These are phyloP conservation scores for Pungitius pungitius DNA, from an alignment of 2,113 vertebrate genomes.

Conservation along the genomic window DNA sequence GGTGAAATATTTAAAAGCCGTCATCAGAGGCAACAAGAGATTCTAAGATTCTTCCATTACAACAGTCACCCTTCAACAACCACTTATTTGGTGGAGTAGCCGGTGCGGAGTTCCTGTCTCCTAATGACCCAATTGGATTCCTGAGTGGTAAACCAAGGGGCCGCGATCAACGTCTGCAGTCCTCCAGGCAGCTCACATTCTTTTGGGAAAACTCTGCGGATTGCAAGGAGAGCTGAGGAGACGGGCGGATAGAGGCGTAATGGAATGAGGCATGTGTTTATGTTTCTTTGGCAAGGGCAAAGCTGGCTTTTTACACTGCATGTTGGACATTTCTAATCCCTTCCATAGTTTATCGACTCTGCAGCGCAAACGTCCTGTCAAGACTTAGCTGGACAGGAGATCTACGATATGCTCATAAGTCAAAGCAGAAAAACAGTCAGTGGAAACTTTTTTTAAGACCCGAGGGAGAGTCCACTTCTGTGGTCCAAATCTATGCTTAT, in stretches of 20 bases:
- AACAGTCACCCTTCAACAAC: constrained; percentile 28
- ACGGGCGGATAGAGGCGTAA: constrained; percentile 38
- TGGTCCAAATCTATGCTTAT: constrained; percentile 27
- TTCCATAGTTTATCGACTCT: constrained; percentile 30
- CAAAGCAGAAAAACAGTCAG: constrained; percentile 7
- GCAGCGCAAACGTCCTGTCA: constrained; percentile 14
- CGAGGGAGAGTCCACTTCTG: constrained; percentile 39
- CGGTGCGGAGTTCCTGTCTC: not conserved
- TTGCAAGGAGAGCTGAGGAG: constrained; percentile 23
- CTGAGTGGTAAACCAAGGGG: constrained; percentile 41
- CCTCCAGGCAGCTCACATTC: constrained; percentile 38
- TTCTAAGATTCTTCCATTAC: constrained; percentile 8
- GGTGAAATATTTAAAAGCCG: constrained; percentile 33
- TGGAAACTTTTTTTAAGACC: constrained; percentile 21
- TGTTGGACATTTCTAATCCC: constrained; percentile 27
- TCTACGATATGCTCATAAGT: not conserved
- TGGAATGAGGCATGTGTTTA: constrained; percentile 59
- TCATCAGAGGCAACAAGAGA: not conserved
- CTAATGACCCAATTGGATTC: constrained; percentile 37
- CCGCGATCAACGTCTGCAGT: constrained; percentile 30
- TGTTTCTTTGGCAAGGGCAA: constrained; percentile 27
- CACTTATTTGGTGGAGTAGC: constrained; percentile 35
- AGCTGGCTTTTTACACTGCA: not conserved
- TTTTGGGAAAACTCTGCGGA: constrained; percentile 45
- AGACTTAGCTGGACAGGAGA: not conserved